Evolutionary conservation across 2,113 vertebrate species (phyloP).

Genomic region (Eublepharis macularius): DNA sequence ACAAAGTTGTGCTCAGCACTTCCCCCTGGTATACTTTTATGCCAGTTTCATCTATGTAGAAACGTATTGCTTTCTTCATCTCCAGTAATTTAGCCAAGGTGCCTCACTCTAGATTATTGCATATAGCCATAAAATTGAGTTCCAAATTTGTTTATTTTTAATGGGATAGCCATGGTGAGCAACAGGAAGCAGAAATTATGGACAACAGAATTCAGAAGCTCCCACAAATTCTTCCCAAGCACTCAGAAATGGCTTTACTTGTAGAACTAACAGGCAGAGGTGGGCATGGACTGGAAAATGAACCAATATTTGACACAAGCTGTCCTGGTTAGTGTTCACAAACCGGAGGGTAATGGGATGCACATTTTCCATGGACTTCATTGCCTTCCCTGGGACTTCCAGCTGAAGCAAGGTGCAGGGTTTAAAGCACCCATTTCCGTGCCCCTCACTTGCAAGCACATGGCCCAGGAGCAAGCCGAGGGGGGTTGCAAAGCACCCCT

Average conservation of each 20-base stretch:
- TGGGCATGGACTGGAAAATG: too few species aligned
- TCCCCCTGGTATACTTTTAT: conserved; percentile 21
- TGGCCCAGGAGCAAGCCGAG: too few species aligned
- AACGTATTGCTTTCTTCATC: not conserved
- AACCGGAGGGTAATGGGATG: too few species aligned
- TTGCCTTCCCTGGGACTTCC: too few species aligned
- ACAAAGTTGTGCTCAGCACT: conserved; percentile 31
- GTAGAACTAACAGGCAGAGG: not conserved
- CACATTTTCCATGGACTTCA: too few species aligned
- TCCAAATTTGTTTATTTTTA: not conserved
- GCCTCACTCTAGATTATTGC: not conserved
- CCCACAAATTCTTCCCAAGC: not conserved
- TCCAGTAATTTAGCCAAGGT: not conserved
- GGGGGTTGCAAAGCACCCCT: too few species aligned
- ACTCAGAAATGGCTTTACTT: not conserved
- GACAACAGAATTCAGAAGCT: not conserved
- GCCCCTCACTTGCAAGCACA: too few species aligned
- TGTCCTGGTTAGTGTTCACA: too few species aligned
- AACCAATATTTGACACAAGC: too few species aligned
- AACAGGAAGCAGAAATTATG: not conserved
- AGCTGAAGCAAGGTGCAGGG: too few species aligned
- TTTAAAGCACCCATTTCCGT: too few species aligned
- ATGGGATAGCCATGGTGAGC: not conserved
- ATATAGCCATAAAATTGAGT: not conserved
- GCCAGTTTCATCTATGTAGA: not conserved